Evolutionary conservation across 2,888 invertebrate genomes (phyloP), one percentile per base, ranked within the genome.

Genomic region (Ormyrus thymus): DNA sequence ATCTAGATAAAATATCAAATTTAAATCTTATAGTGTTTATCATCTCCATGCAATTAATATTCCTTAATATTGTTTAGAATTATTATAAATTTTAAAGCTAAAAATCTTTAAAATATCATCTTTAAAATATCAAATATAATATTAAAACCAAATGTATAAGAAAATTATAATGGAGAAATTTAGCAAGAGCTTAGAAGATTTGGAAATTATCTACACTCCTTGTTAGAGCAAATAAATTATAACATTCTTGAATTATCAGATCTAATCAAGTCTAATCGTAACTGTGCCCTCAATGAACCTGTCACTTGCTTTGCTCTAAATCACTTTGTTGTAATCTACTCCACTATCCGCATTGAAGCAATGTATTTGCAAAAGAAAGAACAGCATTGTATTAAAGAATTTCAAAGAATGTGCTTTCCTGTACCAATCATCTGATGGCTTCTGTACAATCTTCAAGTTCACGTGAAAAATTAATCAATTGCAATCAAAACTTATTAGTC

Each of bases 271-370:
- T 50, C 43, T 78, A 75, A 71, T 77, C 61, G 9, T 56, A 66
- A 48, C 59, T 15, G 61, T 66, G 74, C 29, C 65, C 70, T 50
- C 70, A 77, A 80, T 77, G 64, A 78, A 75, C 48, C 72, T 76
- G 72, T 78, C 74, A 78, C 55, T 74, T 75, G 71, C 43, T 74
- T 70, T 70, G 59, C 61, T 75, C 55, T 76, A 78, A 75, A 78
- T 76, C 64, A 75, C 74, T 74, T 74, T 76, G 53, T 74, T 75
- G 61, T 62, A 78, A 78, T 78, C 9, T 77, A 61, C 55, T 72
- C 29, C 55, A 74, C 7, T 55, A 1, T 11, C 7, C 43, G 10
- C 6, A 29, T 65, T 53, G 45, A 55, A 64, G 46, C 13, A 11
- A 48, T 13, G 50, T 10, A 72, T 45, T 62, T 10, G 7, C 10